Evolutionary conservation across 2,113 vertebrate species (phyloP).

Genomic region (Silurus asotus): DNA sequence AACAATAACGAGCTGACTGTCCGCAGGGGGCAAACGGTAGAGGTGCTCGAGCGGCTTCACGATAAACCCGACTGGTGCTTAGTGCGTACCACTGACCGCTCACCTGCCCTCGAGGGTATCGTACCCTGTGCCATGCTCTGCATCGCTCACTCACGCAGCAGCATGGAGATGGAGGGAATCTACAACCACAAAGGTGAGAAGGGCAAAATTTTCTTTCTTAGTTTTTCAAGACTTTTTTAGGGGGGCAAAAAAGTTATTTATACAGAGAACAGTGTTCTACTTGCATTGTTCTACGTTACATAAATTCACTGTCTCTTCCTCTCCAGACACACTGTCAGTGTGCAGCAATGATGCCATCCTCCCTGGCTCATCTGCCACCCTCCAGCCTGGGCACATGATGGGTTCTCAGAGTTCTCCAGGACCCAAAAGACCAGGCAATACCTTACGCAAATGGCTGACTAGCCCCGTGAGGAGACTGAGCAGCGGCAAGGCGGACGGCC

Average conservation of each 20-base stretch:
- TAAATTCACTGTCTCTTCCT: background rate
- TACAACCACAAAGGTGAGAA: slow-evolving; percentile 96
- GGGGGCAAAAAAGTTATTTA: background rate
- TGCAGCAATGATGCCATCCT: slow-evolving; percentile 96
- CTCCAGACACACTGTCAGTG: slow-evolving; percentile 88
- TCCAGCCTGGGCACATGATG: slow-evolving; percentile 87
- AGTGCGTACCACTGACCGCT: slow-evolving; percentile 93
- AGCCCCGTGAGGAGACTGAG: slow-evolving; percentile 95
- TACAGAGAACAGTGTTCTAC: background rate
- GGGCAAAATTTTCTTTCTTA: background rate
- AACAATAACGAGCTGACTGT: slow-evolving; percentile 95
- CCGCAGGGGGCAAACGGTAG: slow-evolving; percentile 93
- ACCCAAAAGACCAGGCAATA: slow-evolving; percentile 96
- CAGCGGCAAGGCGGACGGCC: slow-evolving; percentile 94
- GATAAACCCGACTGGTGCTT: slow-evolving; percentile 97
- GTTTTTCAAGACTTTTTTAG: background rate
- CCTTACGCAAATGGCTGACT: slow-evolving; percentile 95
- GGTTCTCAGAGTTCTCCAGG: slow-evolving; percentile 92
- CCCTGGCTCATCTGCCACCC: slow-evolving; percentile 86
- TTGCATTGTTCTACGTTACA: background rate
- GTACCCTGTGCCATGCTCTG: slow-evolving; percentile 95
- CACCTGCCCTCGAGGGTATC: slow-evolving; percentile 89
- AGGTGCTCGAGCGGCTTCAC: slow-evolving; percentile 93
- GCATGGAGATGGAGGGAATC: slow-evolving; percentile 99
- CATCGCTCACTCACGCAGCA: slow-evolving; percentile 95